A percentile compares a stretch with the other conserved stretches of the same genome.
Evolutionary conservation across 2,113 vertebrate species (phyloP).

Genomic region (Carassius auratus): DNA sequence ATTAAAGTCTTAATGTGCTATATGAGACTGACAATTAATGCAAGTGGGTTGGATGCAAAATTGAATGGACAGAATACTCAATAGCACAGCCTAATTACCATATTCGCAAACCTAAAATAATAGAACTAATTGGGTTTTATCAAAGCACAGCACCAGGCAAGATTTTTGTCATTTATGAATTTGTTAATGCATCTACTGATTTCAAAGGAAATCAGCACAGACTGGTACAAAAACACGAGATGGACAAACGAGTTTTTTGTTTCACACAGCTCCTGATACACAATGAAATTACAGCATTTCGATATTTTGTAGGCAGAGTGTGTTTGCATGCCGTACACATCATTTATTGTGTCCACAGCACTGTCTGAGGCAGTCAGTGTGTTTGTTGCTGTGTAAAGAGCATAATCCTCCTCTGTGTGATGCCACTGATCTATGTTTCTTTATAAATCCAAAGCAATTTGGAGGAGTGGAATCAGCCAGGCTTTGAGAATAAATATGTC

Average conservation of each 20-base stretch:
- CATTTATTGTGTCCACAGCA: background rate
- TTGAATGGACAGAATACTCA: conserved; percentile 14
- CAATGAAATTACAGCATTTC: background rate
- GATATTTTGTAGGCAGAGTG: too few relatives aligned
- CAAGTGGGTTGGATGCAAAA: background rate
- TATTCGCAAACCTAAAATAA: conserved; percentile 13
- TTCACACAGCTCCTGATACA: too few relatives aligned
- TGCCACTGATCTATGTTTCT: conserved; percentile 15
- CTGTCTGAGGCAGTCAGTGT: background rate
- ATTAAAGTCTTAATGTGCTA: conserved; percentile 32
- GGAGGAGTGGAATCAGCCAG: background rate
- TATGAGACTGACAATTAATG: background rate
- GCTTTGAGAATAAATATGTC: background rate
- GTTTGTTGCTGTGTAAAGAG: background rate
- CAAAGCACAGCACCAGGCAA: background rate
- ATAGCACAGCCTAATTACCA: background rate
- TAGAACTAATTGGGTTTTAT: conserved; percentile 1
- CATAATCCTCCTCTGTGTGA: background rate
- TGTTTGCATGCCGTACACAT: background rate
- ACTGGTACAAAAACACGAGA: background rate
- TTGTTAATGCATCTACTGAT: background rate
- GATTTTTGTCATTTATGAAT: conserved; percentile 1
- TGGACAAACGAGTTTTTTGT: background rate
- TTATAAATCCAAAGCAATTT: conserved; percentile 7
- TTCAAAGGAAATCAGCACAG: conserved; percentile 5